Percentiles rank a stretch among this genome's conserved stretches.
Evolutionary conservation across 1,140 invertebrate genomes (phyloP).

Genomic region (Papilio aristodemus): DNA sequence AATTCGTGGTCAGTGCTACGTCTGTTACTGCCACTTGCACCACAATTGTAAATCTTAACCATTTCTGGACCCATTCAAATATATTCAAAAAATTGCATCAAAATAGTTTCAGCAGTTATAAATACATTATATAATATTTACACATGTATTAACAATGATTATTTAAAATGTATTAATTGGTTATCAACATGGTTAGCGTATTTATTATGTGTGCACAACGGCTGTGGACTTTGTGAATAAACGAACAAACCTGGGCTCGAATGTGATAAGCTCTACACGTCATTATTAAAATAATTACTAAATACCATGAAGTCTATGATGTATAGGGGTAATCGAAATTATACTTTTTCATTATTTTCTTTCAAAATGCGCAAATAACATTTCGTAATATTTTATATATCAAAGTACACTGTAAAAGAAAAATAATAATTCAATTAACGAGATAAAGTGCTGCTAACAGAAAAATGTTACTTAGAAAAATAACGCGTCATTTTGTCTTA

Average conservation of each 20-base stretch:
- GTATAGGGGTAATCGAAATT: too few relatives aligned
- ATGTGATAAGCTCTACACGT: neutral
- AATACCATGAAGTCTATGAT: neutral
- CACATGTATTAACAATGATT: too few relatives aligned
- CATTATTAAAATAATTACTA: neutral
- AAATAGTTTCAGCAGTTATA: too few relatives aligned
- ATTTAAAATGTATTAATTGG: neutral
- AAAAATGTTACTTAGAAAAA: neutral
- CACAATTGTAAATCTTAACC: too few relatives aligned
- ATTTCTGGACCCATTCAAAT: too few relatives aligned
- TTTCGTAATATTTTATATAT: neutral
- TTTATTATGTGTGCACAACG: neutral
- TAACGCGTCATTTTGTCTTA: neutral
- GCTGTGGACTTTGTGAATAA: neutral
- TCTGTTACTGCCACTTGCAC: too few relatives aligned
- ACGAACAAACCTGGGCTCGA: neutral
- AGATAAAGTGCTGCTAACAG: neutral
- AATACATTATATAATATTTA: too few relatives aligned
- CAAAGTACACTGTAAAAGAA: neutral
- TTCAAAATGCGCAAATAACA: too few relatives aligned
- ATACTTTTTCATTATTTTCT: too few relatives aligned
- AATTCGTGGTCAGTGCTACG: too few relatives aligned
- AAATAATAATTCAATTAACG: neutral
- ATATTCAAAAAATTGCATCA: too few relatives aligned
- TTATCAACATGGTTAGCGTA: neutral